phyloP scores from a whole-genome alignment of 2,888 invertebrate genomes.

The Athetis lepigone region DNA sequence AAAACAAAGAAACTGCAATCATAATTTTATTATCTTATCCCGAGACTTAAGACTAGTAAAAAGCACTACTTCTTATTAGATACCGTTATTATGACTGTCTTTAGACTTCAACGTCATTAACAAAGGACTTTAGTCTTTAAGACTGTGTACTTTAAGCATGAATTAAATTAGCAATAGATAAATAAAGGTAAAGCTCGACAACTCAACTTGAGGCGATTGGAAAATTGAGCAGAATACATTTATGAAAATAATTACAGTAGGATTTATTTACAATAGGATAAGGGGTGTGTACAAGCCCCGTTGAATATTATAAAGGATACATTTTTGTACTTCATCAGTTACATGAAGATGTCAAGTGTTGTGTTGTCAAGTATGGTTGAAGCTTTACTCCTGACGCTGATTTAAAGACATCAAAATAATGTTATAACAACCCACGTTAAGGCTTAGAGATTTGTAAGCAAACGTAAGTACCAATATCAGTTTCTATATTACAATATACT shows the following conservation, averaged over 20 bases:
- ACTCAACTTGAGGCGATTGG: conserved; percentile 10
- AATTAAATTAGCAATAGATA: conserved; percentile 42
- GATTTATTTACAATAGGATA: conserved; percentile 50
- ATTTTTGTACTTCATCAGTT: conserved; percentile 69
- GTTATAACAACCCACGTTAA: too few species aligned
- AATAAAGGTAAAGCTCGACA: conserved; percentile 23
- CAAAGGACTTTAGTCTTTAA: conserved; percentile 60
- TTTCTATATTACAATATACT: too few species aligned
- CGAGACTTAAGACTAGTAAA: conserved; percentile 68
- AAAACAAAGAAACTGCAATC: conserved; percentile 30
- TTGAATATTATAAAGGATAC: conserved; percentile 27
- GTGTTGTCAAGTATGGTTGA: conserved; percentile 20
- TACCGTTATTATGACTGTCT: conserved; percentile 50
- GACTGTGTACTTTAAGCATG: conserved; percentile 60
- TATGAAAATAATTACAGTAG: conserved; percentile 34
- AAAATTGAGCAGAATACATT: conserved; percentile 28
- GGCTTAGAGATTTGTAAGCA: too few species aligned
- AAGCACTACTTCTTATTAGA: conserved; percentile 56
- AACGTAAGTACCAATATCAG: too few species aligned
- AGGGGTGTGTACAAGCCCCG: conserved; percentile 16
- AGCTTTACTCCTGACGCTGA: conserved; percentile 13
- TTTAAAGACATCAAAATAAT: too few species aligned
- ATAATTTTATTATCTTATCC: conserved; percentile 60
- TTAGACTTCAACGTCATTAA: conserved; percentile 39
- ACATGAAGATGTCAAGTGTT: conserved; percentile 33